Evolutionary conservation across 2,888 invertebrate species (phyloP).

Genomic region (Tiliacea citrago): DNA sequence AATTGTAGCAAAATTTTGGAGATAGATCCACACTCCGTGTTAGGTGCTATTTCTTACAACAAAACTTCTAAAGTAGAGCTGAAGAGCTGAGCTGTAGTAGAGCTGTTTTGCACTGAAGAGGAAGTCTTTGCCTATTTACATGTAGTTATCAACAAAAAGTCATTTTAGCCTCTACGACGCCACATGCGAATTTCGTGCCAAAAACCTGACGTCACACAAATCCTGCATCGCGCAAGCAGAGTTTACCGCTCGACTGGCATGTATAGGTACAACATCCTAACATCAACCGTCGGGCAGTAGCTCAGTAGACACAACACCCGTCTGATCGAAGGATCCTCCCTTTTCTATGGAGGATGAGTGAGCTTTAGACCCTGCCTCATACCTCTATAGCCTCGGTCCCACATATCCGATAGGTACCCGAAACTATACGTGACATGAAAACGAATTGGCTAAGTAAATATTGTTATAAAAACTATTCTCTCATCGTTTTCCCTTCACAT

Average conservation of each 20-base stretch:
- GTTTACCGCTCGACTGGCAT: too few species aligned
- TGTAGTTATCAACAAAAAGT: neutral
- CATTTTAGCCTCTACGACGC: neutral
- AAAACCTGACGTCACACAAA: too few species aligned
- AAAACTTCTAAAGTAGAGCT: neutral
- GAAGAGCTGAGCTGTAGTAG: too few species aligned
- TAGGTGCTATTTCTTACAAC: neutral
- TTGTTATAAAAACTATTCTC: neutral
- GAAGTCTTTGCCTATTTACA: conserved; percentile 2
- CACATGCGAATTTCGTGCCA: too few species aligned
- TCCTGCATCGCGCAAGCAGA: too few species aligned
- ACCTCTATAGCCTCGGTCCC: neutral
- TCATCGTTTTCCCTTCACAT: neutral
- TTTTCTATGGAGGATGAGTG: too few species aligned
- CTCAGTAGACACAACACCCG: too few species aligned
- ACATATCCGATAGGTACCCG: neutral
- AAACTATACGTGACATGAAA: conserved; percentile 7
- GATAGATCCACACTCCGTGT: neutral
- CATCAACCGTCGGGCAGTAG: too few species aligned
- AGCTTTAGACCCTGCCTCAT: too few species aligned
- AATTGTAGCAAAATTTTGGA: neutral
- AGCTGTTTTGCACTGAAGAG: neutral
- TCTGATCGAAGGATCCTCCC: too few species aligned
- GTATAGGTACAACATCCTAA: too few species aligned
- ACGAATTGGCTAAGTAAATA: neutral